Base-by-base conservation (phyloP, 2,888 invertebrate species). In the Melipona bicolor region DNA sequence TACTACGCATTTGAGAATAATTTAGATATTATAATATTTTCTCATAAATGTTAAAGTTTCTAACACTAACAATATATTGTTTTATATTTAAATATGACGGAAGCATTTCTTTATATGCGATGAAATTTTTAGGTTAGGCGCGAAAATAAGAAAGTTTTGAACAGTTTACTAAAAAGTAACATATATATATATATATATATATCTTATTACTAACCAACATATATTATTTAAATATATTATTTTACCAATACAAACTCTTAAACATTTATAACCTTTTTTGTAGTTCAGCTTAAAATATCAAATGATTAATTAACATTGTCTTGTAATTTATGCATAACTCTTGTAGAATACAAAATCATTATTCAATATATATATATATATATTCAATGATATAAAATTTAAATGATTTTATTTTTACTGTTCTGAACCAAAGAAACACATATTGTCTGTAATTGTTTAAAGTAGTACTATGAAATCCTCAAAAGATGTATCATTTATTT, bases 241-340 rank as follows among this genome's bases (percentile, higher is more conserved):
- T 43, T 43, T 24, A 24, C 21, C 13, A n/a, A 59, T n/a, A n/a
- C 24, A 59, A 21, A 24, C 9, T n/a, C 13, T n/a, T 56, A 56
- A 56, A n/a, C 24, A n/a, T 49, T 24, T 36, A 54, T 36, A 64
- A 74, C n/a, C 9, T 21, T 36, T 67, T 71, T 43, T 43, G 11
- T 0, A 17, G 3, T 68, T 64, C 15, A 17, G 15, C 36, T 67
- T 56, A 4, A 32, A 71, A 17, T 56, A 62, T 70, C 76, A 68
- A 74, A 87, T 92, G 88, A 92, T 90, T 90, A 87, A 86, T 90
- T 89, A 81, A n/a, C 56, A 89, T 90, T 89, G 86, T 72, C 19
- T 54, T 72, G 78, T 92, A 91, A 92, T 92, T 86, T 88, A 93
- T 93, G 69, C 49, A 77, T 78, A 71, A 88, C 89, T 86, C 83